Base-by-base conservation (phyloP, 2,888 invertebrate species). In the Rhamnusium bicolor region DNA sequence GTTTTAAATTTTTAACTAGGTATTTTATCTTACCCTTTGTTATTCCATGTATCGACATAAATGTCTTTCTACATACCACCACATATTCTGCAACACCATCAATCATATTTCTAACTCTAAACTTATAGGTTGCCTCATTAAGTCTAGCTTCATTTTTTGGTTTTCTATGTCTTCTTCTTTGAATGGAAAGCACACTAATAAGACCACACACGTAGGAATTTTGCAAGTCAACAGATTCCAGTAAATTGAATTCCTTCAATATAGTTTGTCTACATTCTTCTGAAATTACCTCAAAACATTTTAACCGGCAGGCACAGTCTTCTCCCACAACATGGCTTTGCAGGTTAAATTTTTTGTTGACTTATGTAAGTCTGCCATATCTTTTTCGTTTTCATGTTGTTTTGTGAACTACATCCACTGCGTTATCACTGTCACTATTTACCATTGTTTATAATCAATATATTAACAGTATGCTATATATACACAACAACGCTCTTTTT, bases 1-100 rank as follows among this genome's bases (percentile, higher is more conserved):
- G 32, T 67, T 71, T 61, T 58, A 71, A 61, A 54, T 21, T 24
- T 49, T 47, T 63, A 19, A 24, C 24, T 49, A 49, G 21, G 12
- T 58, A 60, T 56, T 71, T 32, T 29, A 71, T 24, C 29, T 71
- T 71, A 58, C 56, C 24, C 47, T 71, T 58, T 29, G 65, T 71
- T 53, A 71, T 65, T 27, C 71, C 71, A 29, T 71, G 65, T 32
- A 54, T 56, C 21, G 65, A 46, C 14, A 65, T 63, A 58, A 65
- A 71, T 21, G 63, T 24, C 21, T 63, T 49, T 27, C 47, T 65
- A 49, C 65, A 63, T 27, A 51, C 14, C 58, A 58, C 40, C 40
- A 46, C 53, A 21, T 47, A 27, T 29, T 65, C 40, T 29, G 58
- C 47, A 40, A 47, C 66, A 71, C 46, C n/a, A n/a, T n/a, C n/a